Percentiles rank a stretch among this genome's conserved stretches.
Evolutionary conservation across 2,888 invertebrate species (phyloP).

Genomic region (Amphipyra tragopoginis): DNA sequence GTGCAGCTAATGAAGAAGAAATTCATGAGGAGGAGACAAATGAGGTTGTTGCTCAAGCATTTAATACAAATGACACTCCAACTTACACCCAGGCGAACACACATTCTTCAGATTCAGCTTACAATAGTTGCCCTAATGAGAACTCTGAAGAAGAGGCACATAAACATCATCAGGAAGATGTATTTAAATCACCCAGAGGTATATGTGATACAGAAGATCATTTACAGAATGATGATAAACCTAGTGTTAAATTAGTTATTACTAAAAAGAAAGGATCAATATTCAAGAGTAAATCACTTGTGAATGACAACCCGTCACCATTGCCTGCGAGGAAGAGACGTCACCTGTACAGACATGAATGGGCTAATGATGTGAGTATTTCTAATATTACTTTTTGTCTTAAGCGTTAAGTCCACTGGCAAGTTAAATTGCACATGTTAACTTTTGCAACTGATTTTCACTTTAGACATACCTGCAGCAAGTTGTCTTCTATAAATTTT

Average conservation of each 20-base stretch:
- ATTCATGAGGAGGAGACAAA: constrained; percentile 64
- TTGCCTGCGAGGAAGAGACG: constrained; percentile 92
- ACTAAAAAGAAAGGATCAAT: constrained; percentile 96
- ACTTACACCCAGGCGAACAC: constrained; percentile 73
- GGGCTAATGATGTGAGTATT: constrained; percentile 93
- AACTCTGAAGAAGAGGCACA: constrained; percentile 81
- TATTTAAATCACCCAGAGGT: constrained; percentile 84
- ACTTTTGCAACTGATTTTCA: too few species aligned
- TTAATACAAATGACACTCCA: constrained; percentile 72
- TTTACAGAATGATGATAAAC: constrained; percentile 82
- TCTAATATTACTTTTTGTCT: not conserved
- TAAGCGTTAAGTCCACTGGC: not conserved
- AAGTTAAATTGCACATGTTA: too few species aligned
- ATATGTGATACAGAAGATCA: constrained; percentile 78
- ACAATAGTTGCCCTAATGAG: constrained; percentile 86
- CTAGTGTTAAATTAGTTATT: constrained; percentile 92
- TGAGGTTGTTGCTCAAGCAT: constrained; percentile 62
- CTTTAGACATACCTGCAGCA: too few species aligned
- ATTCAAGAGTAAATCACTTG: constrained; percentile 95
- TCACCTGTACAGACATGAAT: constrained; percentile 96
- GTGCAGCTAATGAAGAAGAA: constrained; percentile 58
- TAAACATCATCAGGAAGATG: constrained; percentile 80
- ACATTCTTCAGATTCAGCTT: constrained; percentile 83
- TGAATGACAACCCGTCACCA: constrained; percentile 90
- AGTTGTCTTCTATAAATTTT: too few species aligned